Conservation (phyloP, 2,797 vertebrate genomes). For the Perodicticus potto region DNA sequence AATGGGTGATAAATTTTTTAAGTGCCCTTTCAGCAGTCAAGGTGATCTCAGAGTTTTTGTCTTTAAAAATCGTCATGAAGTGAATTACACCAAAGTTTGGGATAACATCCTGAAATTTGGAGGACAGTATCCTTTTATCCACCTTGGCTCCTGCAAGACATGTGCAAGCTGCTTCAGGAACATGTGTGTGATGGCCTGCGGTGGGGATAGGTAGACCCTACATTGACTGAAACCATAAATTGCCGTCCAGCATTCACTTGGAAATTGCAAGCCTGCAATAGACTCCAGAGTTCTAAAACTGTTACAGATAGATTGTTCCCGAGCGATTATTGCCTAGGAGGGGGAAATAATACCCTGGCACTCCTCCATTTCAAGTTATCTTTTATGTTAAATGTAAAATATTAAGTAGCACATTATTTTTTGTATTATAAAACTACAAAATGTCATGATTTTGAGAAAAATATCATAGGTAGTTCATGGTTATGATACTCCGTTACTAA, state of each 20-base stretch:
- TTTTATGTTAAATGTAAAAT: not conserved
- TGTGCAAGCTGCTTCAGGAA: not conserved
- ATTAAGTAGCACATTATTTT: not conserved
- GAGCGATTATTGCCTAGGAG: not conserved
- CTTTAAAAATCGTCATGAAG: not conserved
- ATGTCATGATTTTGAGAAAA: not conserved
- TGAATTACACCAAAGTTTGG: not conserved
- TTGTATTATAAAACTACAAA: not conserved
- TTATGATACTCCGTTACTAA: too few species aligned
- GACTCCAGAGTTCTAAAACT: not conserved
- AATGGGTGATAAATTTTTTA: not conserved
- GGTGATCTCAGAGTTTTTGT: not conserved
- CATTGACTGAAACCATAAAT: not conserved
- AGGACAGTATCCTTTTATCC: not conserved
- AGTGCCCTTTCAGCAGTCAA: not conserved
- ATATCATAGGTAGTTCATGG: not conserved
- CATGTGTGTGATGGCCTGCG: rapidly evolving
- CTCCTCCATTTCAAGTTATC: not conserved
- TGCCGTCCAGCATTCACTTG: not conserved
- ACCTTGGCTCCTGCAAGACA: rapidly evolving
- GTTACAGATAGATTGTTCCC: not conserved
- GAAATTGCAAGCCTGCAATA: not conserved
- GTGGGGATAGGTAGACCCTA: rapidly evolving
- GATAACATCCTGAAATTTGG: not conserved
- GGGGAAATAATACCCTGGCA: not conserved